Conservation (phyloP, 2,888 invertebrate genomes). For the Rhingia rostrata region DNA sequence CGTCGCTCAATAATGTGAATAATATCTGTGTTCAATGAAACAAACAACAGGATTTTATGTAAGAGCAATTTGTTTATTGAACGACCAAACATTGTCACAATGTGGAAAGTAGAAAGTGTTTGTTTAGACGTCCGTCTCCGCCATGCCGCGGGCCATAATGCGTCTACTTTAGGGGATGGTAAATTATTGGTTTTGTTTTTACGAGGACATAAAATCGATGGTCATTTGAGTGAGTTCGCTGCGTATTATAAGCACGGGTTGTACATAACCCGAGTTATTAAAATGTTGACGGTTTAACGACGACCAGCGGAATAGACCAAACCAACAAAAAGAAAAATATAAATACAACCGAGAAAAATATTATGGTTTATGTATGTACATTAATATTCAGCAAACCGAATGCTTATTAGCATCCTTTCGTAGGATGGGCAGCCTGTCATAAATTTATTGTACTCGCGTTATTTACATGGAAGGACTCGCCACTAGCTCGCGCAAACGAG, state of each 20-base stretch:
- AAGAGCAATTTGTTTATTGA: slow-evolving; percentile 55
- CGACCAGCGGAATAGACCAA: slow-evolving; percentile 48
- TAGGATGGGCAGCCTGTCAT: slow-evolving; percentile 58
- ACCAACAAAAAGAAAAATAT: slow-evolving; percentile 17
- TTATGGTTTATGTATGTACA: slow-evolving; percentile 72
- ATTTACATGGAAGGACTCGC: slow-evolving; percentile 39
- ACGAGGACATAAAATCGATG: slow-evolving; percentile 70
- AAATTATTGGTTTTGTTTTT: slow-evolving; percentile 67
- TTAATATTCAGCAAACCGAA: slow-evolving; percentile 73
- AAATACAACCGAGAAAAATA: slow-evolving; percentile 44
- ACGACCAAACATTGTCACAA: slow-evolving; percentile 49
- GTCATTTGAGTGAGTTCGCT: slow-evolving; percentile 68
- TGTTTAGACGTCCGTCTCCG: slow-evolving; percentile 33
- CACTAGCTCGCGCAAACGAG: slow-evolving; percentile 3
- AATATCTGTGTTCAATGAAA: neutral
- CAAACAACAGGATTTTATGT: slow-evolving; percentile 43
- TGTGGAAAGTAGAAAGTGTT: slow-evolving; percentile 45
- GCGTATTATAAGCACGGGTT: slow-evolving; percentile 61
- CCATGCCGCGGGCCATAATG: neutral
- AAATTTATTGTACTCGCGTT: slow-evolving; percentile 62
- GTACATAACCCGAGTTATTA: slow-evolving; percentile 68
- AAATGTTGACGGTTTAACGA: slow-evolving; percentile 70
- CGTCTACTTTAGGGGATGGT: neutral
- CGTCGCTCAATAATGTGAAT: neutral
- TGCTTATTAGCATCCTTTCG: slow-evolving; percentile 71